A percentile compares a stretch with the other conserved stretches of the same genome.
These are phyloP conservation scores for Crioceris asparagi DNA, from an alignment of 2,888 invertebrate genomes.

Conservation along the genomic window DNA sequence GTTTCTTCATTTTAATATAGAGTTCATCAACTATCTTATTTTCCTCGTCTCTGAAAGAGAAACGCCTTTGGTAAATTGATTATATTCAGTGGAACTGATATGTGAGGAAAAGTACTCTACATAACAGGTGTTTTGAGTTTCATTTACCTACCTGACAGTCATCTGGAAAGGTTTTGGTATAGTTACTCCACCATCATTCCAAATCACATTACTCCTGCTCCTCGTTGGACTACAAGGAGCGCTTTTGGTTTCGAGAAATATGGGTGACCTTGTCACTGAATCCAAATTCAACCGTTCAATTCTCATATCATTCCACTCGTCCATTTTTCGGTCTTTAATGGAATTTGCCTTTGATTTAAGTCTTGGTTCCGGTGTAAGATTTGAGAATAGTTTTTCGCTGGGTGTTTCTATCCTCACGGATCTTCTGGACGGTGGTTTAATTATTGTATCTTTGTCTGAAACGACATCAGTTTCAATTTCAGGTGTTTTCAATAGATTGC, in stretches of 20 bases:
- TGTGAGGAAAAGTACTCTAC: too few species aligned
- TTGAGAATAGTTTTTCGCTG: conserved; percentile 25
- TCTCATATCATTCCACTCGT: conserved; percentile 31
- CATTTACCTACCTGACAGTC: conserved; percentile 48
- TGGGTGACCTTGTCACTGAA: conserved; percentile 20
- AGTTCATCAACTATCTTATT: conserved; percentile 46
- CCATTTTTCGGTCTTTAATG: conserved; percentile 20
- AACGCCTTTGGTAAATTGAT: too few species aligned
- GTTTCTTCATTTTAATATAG: conserved; percentile 27
- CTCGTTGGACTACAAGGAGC: conserved; percentile 48
- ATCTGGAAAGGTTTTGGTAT: conserved; percentile 60
- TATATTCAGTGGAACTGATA: too few species aligned
- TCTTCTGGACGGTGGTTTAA: conserved; percentile 34
- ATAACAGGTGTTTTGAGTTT: not conserved
- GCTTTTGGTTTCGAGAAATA: conserved; percentile 38
- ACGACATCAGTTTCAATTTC: conserved; percentile 16
- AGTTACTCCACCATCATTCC: conserved; percentile 39
- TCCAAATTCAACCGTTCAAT: conserved; percentile 32
- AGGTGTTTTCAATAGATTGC: not conserved
- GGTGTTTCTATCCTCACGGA: conserved; percentile 38
- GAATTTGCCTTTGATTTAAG: conserved; percentile 29
- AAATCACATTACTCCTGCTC: conserved; percentile 30
- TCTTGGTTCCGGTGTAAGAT: conserved; percentile 24
- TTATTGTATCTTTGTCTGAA: conserved; percentile 28
- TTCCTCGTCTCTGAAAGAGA: conserved; percentile 50